Conservation (phyloP, 2,797 vertebrate genomes). For the Glyptemys insculpta region DNA sequence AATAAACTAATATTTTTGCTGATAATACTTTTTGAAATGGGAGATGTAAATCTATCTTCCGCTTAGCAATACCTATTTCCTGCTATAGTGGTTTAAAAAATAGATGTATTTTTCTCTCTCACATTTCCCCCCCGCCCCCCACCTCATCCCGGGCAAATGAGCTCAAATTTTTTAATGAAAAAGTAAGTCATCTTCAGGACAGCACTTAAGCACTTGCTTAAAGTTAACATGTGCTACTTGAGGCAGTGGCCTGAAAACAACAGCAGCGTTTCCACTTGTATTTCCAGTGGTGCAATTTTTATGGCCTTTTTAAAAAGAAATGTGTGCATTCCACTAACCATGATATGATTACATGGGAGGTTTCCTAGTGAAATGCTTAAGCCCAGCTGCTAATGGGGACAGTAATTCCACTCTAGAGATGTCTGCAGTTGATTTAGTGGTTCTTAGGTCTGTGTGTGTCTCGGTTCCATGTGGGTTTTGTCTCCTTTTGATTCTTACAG, state of each 20-base stretch:
- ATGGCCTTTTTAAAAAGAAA: constrained; percentile 17
- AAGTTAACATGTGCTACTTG: constrained; percentile 19
- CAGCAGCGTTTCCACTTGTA: constrained; percentile 14
- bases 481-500: neutral
- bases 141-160: neutral
- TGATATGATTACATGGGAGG: fast-evolving
- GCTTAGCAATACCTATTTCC: constrained; percentile 32
- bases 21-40: constrained; percentile 31
- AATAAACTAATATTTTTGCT: constrained; percentile 43
- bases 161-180: constrained; percentile 12
- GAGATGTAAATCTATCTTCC: constrained; percentile 50
- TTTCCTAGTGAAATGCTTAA: neutral
- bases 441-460: neutral
- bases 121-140: neutral
- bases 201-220: neutral
- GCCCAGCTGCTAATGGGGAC: neutral
- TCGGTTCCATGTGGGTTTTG: neutral
- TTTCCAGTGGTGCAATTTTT: constrained; percentile 7
- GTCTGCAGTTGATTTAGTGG: neutral
- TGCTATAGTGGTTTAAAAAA: neutral
- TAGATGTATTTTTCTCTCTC: neutral
- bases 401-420: neutral
- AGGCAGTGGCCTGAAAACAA: constrained; percentile 56
- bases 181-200: neutral
- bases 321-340: neutral